Evolutionary conservation across 1,140 invertebrate species (phyloP).

Genomic region (Eriocheir sinensis): DNA sequence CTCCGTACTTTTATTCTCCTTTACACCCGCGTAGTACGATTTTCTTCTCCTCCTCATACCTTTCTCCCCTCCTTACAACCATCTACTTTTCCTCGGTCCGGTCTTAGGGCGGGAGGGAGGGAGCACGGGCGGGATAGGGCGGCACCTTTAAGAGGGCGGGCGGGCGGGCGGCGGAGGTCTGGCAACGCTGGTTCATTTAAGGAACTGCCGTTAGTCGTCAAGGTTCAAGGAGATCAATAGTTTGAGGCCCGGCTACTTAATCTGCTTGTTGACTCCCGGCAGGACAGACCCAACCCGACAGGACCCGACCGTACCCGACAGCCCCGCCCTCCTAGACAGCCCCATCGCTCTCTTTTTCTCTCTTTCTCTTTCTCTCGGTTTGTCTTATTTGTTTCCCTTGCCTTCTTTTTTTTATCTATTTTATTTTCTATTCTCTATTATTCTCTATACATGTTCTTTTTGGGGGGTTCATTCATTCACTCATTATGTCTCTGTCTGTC

Average conservation of each 20-base stretch:
- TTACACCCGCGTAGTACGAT: too few relatives aligned
- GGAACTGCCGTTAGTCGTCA: conserved; percentile 49
- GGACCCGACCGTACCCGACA: neutral
- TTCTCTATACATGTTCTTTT: too few relatives aligned
- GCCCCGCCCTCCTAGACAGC: neutral
- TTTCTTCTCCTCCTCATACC: too few relatives aligned
- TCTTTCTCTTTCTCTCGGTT: neutral
- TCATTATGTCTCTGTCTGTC: neutral
- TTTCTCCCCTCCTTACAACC: too few relatives aligned
- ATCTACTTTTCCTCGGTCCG: too few relatives aligned
- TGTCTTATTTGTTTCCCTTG: neutral
- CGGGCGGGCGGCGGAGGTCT: neutral
- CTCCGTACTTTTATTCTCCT: too few relatives aligned
- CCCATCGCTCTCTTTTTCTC: neutral
- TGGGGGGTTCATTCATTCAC: too few relatives aligned
- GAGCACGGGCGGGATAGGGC: neutral
- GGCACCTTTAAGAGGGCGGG: neutral
- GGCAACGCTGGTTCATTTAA: conserved; percentile 40
- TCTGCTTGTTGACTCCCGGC: conserved; percentile 46
- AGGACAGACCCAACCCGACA: too few relatives aligned
- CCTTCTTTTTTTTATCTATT: neutral
- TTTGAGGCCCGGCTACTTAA: conserved; percentile 35
- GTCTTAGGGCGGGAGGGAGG: too few relatives aligned
- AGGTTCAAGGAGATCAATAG: conserved; percentile 58
- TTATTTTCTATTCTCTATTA: neutral